Percentiles rank a stretch among this genome's conserved stretches.
Conservation (phyloP, 2,113 vertebrate species). For the Rhinoptilus africanus region DNA sequence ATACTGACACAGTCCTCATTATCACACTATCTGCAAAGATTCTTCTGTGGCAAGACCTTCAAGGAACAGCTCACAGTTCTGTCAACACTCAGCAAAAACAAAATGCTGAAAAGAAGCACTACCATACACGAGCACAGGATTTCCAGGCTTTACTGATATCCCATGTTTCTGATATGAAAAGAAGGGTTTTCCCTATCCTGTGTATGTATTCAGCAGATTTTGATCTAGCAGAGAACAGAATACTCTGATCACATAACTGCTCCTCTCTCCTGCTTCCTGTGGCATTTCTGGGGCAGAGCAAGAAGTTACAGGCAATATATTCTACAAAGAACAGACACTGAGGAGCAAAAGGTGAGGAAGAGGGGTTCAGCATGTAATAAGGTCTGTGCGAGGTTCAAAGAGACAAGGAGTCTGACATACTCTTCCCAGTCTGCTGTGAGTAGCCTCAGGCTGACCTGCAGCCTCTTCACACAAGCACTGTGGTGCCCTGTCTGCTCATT, state of each 20-base stretch:
- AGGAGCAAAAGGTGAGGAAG: background rate
- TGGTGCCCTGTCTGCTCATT: background rate
- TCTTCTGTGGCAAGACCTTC: background rate
- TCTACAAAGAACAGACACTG: background rate
- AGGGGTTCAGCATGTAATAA: background rate
- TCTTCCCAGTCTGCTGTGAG: background rate
- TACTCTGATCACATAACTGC: background rate
- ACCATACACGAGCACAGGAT: background rate
- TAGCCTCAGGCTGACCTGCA: background rate
- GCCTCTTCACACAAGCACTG: accelerated
- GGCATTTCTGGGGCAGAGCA: background rate
- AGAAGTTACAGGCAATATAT: background rate
- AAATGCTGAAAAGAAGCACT: background rate
- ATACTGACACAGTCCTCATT: background rate
- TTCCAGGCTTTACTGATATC: background rate
- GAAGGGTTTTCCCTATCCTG: background rate
- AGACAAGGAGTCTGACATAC: background rate
- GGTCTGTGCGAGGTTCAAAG: background rate
- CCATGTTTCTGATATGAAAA: background rate
- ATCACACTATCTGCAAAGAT: background rate
- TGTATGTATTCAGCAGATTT: background rate
- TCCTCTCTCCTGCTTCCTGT: background rate
- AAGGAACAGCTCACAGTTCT: background rate
- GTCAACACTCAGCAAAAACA: background rate
- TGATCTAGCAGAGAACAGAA: background rate